Evolutionary conservation across 2,888 invertebrate genomes (phyloP), one percentile per base, ranked within the genome.

Genomic region (Flexamia atlantica): DNA sequence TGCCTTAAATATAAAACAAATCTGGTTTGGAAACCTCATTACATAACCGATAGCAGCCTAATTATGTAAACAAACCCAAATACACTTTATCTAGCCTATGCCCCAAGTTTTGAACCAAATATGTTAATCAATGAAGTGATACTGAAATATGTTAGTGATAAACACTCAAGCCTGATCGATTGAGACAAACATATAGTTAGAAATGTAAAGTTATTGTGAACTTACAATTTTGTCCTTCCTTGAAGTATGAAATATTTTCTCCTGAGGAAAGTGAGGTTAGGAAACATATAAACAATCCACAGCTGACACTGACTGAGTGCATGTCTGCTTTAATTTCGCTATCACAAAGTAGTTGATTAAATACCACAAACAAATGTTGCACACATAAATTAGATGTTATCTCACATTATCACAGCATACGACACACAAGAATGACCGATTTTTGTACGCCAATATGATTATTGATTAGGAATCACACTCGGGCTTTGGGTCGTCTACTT

Each of bases 251-350:
- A 25, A 46, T 40, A 76, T 46, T 76, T 76, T 76, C 74, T 14
- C 46, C 46, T 4, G 12, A 46, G 4, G 74, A 46, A 79, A 79
- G n/a, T 57, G 79, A 79, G 79, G 79, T 79, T 79, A 79, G 57
- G 79, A 79, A 57, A 30, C 30, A 79, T n/a, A 57, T 79, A 79
- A 79, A 79, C 79, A 79, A 79, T 17, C 53, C 46, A 53, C 79
- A 79, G 79, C 79, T 79, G 79, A 79, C 28, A 23, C 36, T 17
- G n/a, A 40, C 23, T 40, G 25, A 72, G 40, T 72, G 23, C 72
- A 72, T 40, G 36, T 14, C 36, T 68, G n/a, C 30, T 53, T 53
- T 23, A 23, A 20, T 23, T 3, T 5, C 10, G 10, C 20, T 53
- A 14, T 53, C 2, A 4, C 23, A 53, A 50, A 50, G 17, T 64